Evolutionary conservation across 2,113 vertebrate species (phyloP).

Genomic region (Hydrochoerus hydrochaeris): DNA sequence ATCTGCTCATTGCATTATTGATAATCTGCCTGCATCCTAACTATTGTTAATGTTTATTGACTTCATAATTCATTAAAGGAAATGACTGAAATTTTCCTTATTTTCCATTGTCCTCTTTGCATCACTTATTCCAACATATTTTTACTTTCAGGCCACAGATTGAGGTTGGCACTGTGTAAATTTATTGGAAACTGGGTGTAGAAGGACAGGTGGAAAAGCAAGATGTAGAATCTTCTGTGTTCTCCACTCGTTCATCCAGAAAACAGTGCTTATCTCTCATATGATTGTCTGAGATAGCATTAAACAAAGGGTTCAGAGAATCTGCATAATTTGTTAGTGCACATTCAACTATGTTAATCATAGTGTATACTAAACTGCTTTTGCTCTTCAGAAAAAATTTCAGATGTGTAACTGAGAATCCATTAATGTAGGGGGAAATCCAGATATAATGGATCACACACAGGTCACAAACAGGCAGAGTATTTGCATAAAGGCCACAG

Average conservation of each 20-base stretch:
- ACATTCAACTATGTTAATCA: neutral
- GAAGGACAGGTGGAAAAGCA: neutral
- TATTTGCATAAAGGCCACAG: neutral
- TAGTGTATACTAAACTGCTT: neutral
- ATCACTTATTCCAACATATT: neutral
- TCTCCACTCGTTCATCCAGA: neutral
- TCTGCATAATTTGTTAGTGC: neutral
- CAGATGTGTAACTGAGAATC: conserved; percentile 38
- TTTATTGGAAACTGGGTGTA: neutral
- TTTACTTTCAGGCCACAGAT: neutral
- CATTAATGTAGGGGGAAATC: neutral
- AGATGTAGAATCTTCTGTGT: neutral
- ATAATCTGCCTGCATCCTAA: neutral
- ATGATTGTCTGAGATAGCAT: conserved; percentile 3
- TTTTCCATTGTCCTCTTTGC: neutral
- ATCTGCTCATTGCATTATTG: accelerated
- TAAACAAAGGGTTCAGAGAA: neutral
- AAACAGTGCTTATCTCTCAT: neutral
- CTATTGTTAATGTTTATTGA: neutral
- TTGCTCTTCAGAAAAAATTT: conserved; percentile 43
- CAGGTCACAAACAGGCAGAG: neutral
- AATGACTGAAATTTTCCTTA: neutral
- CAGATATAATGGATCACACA: neutral
- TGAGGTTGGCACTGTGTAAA: neutral
- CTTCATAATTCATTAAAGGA: neutral